Conservation (phyloP, 1,140 invertebrate genomes). For the Formica exsecta region DNA sequence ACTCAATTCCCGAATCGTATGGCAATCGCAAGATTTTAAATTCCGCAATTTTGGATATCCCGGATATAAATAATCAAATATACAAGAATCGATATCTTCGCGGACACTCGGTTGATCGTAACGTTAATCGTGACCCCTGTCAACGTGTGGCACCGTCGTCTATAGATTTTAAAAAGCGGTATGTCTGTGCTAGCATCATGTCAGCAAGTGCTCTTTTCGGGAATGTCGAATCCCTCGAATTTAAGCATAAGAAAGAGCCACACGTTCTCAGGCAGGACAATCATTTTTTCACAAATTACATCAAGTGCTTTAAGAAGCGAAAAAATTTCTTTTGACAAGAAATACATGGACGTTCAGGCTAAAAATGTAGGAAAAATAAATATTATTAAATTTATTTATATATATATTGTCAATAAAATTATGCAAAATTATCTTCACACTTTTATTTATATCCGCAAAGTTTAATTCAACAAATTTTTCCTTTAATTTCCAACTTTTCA, state of each 20-base stretch:
- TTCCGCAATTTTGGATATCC: neutral
- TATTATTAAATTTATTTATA: slow-evolving; percentile 9
- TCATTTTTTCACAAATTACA: slow-evolving; percentile 48
- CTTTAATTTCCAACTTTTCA: neutral
- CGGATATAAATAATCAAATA: neutral
- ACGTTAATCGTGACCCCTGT: neutral
- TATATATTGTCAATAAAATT: no score
- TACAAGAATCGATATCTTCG: neutral
- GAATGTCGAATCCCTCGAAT: slow-evolving; percentile 23
- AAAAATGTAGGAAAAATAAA: neutral
- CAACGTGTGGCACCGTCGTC: slow-evolving; percentile 11
- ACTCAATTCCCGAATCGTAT: neutral
- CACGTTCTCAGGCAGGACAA: slow-evolving; percentile 41
- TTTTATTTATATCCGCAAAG: neutral
- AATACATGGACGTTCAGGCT: slow-evolving; percentile 23
- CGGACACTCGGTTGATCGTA: neutral
- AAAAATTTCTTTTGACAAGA: slow-evolving; percentile 28
- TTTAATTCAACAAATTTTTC: neutral
- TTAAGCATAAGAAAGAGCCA: slow-evolving; percentile 35
- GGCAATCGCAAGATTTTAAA: neutral
- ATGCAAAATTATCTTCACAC: neutral
- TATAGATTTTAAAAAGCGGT: neutral
- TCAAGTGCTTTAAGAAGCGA: slow-evolving; percentile 40
- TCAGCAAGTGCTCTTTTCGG: slow-evolving; percentile 25
- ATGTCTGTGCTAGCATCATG: slow-evolving; percentile 22